These are phyloP conservation scores for Lampris megalopsis DNA, from an alignment of 2,113 vertebrate genomes.

Conservation along the genomic window DNA sequence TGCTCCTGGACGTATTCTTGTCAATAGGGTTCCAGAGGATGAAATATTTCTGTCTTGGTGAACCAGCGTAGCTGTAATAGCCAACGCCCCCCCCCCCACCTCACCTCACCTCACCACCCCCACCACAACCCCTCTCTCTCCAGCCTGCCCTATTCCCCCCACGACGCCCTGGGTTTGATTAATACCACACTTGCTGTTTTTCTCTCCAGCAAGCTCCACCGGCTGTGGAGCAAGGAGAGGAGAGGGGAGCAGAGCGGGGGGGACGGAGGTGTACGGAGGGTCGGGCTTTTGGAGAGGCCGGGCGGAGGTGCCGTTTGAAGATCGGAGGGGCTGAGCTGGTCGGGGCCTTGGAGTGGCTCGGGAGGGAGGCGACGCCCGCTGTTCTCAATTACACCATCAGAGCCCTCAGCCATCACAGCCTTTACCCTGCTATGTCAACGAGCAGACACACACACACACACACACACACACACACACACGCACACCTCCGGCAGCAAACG, in stretches of 20 bases:
- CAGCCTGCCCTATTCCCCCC: constrained; percentile 42
- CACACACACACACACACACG: constrained; percentile 24
- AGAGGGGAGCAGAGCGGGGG: neutral
- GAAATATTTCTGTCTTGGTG: constrained; percentile 46
- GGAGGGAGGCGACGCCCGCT: constrained; percentile 71
- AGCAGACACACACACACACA: constrained; percentile 10
- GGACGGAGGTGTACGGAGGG: constrained; percentile 7
- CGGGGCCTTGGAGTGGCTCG: constrained; percentile 60
- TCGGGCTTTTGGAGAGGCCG: neutral
- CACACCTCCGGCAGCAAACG: constrained; percentile 14
- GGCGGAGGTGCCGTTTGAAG: constrained; percentile 64
- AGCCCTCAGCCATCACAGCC: constrained; percentile 70
- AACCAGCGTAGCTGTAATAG: constrained; percentile 48
- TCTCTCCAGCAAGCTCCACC: constrained; percentile 47
- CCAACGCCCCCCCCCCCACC: neutral
- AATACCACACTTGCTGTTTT: constrained; percentile 62
- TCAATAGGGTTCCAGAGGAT: constrained; percentile 46
- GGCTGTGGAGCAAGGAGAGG: constrained; percentile 26
- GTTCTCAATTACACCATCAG: constrained; percentile 77
- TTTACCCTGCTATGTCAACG: constrained; percentile 68
- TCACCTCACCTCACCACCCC: neutral
- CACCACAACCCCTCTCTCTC: neutral
- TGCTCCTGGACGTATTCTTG: constrained; percentile 40
- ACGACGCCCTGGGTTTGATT: constrained; percentile 67
- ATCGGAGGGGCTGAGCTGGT: constrained; percentile 64